phyloP scores from a whole-genome alignment of 2,113 vertebrate species.

The Capreolus pygargus region DNA sequence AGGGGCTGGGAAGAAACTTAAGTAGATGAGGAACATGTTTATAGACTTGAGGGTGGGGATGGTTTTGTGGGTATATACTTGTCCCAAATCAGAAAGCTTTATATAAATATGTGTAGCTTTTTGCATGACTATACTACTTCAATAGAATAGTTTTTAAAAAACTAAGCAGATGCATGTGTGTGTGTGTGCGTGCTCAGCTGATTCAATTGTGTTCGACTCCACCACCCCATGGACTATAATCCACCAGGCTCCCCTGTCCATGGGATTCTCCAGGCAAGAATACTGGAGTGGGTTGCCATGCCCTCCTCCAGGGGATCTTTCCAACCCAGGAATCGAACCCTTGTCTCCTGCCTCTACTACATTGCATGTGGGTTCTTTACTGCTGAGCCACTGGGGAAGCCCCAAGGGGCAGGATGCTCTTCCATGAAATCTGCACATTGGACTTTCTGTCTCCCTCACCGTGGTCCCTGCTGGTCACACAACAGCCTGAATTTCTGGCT shows the following conservation, averaged over 20 bases:
- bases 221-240: not conserved
- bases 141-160: not conserved
- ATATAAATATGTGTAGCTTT: not conserved
- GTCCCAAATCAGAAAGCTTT: not conserved
- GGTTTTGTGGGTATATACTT: not conserved
- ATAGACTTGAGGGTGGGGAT: not conserved
- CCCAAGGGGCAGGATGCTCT: rapidly evolving
- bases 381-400: not conserved
- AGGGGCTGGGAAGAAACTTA: not conserved
- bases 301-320: not conserved
- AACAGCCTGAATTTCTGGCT: not conserved
- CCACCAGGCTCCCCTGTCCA: not conserved
- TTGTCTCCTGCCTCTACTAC: not conserved
- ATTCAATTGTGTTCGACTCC: not conserved
- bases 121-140: not conserved
- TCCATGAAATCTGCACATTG: not conserved
- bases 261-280: not conserved
- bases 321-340: not conserved
- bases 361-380: not conserved
- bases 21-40: not conserved
- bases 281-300: not conserved
- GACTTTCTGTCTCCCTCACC: rapidly evolving
- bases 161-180: not conserved
- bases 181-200: not conserved
- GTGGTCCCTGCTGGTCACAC: not conserved